These are phyloP conservation scores for Andrena fulva DNA, from an alignment of 2,888 invertebrate genomes.

Conservation along the genomic window DNA sequence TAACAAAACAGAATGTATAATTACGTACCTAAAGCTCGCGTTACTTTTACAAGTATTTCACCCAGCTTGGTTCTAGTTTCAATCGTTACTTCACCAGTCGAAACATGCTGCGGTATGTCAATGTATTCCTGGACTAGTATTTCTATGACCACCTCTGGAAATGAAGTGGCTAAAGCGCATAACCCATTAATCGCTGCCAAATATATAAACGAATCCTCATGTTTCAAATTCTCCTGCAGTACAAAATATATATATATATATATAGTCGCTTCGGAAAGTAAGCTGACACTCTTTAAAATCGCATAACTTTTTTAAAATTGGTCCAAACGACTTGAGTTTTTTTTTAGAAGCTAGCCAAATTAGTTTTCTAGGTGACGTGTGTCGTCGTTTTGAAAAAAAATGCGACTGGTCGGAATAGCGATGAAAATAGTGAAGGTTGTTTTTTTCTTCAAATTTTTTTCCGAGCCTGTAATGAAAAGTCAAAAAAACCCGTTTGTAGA, in stretches of 20 bases:
- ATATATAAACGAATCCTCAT: slow-evolving; percentile 94
- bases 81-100: slow-evolving; percentile 84
- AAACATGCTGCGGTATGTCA: slow-evolving; percentile 77
- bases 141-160: slow-evolving; percentile 89
- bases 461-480: too few species aligned
- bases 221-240: slow-evolving; percentile 90
- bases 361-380: background rate
- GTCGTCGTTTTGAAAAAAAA: too few species aligned
- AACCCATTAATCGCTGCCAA: slow-evolving; percentile 92
- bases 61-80: slow-evolving; percentile 92
- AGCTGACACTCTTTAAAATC: too few species aligned
- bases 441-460: too few species aligned
- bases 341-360: background rate
- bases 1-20: slow-evolving; percentile 2
- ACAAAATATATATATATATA: slow-evolving; percentile 54
- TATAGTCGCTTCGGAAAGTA: too few species aligned
- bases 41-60: slow-evolving; percentile 91
- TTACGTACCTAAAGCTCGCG: slow-evolving; percentile 88
- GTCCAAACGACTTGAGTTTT: too few species aligned
- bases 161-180: slow-evolving; percentile 88
- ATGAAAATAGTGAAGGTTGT: too few species aligned
- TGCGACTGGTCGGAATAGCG: too few species aligned
- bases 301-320: too few species aligned
- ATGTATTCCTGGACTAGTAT: slow-evolving; percentile 89
- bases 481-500: too few species aligned